Evolutionary conservation across 2,888 invertebrate genomes (phyloP), one percentile per base, ranked within the genome.

Genomic region (Galeopsomyia nigrocyanea): DNA sequence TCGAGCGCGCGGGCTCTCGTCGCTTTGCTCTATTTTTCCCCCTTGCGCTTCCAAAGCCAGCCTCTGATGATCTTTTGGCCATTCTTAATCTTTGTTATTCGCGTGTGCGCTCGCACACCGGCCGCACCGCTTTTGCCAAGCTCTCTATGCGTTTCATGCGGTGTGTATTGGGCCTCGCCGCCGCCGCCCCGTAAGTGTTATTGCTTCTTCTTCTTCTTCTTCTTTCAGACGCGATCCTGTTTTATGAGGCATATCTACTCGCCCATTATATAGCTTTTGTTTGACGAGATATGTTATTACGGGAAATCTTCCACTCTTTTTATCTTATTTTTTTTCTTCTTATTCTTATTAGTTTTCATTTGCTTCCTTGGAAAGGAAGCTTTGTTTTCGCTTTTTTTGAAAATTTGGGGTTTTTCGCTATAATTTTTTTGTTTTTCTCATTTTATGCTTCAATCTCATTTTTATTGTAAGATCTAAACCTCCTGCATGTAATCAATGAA

Each of bases 21-120:
- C 50, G 61, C 51, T 9, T 56, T 56, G 57, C 63, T 69, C 63
- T 69, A 50, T 58, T 57, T 63, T 69, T 1, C 57, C 19, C 46
- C 53, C 61, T 63, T 56, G 63, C 62, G 39, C 22, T 39, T 13
- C 39, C 39, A 39, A 39, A 39, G 39, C 39, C 39, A 7, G 39
- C 39, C 39, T 56, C 39, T 55, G 71, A 66, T 66, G 50, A 62
- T 71, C 56, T 50, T 60, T 64, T 39, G 57, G 47, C 17, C 67
- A 58, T 62, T 39, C 62, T 61, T 55, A 50, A 71, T 71, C 71
- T 71, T 64, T 31, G 55, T 65, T 57, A 53, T 65, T 72, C 31
- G 63, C 71, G 55, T 58, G 73, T 26, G 26, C 26, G 26, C 26
- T n/a, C n/a, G n/a, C n/a, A n/a, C n/a, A 5, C 26, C 26, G 26